phyloP scores from a whole-genome alignment of 2,113 vertebrate species.

The Hylia prasina region DNA sequence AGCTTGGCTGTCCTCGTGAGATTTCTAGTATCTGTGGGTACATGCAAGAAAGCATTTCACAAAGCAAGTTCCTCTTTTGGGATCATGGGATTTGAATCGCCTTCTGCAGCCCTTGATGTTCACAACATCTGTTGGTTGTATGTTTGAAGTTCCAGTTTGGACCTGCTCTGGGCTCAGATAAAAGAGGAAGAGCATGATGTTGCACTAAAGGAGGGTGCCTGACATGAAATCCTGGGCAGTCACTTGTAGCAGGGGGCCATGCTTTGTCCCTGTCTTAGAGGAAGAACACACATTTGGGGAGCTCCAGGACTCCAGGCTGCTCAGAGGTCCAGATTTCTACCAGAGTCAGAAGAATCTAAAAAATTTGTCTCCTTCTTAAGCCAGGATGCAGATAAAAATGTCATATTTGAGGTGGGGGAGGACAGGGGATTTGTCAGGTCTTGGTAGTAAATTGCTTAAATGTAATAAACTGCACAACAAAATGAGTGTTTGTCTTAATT shows the following conservation, averaged over 20 bases:
- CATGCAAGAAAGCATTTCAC: constrained; percentile 20
- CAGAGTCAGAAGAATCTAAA: background rate
- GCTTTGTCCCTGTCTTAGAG: background rate
- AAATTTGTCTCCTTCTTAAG: background rate
- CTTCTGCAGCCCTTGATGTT: constrained; percentile 10
- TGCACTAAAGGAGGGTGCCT: background rate
- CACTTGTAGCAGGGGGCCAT: background rate
- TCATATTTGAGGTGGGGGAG: background rate
- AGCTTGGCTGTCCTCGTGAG: background rate
- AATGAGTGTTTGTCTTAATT: background rate
- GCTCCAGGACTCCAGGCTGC: background rate
- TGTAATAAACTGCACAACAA: background rate
- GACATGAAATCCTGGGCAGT: background rate
- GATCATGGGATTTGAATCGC: constrained; percentile 48
- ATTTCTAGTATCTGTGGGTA: constrained; percentile 25
- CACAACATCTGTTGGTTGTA: constrained; percentile 53
- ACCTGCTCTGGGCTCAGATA: constrained; percentile 32
- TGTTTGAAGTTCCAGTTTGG: constrained; percentile 56
- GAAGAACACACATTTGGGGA: background rate
- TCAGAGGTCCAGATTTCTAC: background rate
- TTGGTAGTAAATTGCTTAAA: background rate
- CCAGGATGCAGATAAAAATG: background rate
- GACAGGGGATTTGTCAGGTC: background rate
- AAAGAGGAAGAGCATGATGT: constrained; percentile 50
- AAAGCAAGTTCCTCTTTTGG: constrained; percentile 57